phyloP scores from a whole-genome alignment of 2,113 vertebrate genomes.

The Anas platyrhynchos region DNA sequence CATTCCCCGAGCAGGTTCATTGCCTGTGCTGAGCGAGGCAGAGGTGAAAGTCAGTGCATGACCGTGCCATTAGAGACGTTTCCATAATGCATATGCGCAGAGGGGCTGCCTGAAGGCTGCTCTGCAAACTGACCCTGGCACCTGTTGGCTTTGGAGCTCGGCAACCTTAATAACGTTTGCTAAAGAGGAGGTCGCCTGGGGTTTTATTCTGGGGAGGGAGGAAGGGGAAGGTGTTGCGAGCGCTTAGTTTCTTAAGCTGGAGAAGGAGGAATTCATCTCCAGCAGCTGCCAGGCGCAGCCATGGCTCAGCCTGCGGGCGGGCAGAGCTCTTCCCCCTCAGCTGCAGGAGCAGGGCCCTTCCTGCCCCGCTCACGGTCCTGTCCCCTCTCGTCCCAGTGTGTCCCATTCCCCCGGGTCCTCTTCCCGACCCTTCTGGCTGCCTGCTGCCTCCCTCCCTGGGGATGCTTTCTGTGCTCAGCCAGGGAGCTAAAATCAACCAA shows the following conservation, averaged over 20 bases:
- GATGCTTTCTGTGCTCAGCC: not conserved
- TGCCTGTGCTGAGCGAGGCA: not conserved
- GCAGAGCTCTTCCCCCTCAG: not conserved
- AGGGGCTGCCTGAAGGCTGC: constrained; percentile 30
- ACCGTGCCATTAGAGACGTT: not conserved
- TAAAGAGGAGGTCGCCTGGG: not conserved
- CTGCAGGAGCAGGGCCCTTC: not conserved
- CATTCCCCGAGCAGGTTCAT: constrained; percentile 54
- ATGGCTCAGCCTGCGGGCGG: not conserved
- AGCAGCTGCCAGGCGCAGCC: accelerated
- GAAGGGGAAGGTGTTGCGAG: not conserved
- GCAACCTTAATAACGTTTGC: not conserved
- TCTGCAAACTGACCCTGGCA: constrained; percentile 20
- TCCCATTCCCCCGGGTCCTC: not conserved
- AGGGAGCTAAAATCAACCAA: not conserved
- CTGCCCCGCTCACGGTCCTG: accelerated
- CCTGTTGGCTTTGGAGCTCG: not conserved
- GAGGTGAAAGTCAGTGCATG: constrained; percentile 26
- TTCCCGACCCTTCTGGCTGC: not conserved
- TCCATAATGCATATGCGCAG: constrained; percentile 3
- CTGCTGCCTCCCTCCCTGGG: not conserved
- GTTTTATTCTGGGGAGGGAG: not conserved
- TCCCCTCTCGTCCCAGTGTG: not conserved
- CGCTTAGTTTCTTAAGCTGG: not conserved
- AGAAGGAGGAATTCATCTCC: not conserved